Evolutionary conservation across 2,888 invertebrate genomes (phyloP).

Genomic region (Scelioninae gen. 2): DNA sequence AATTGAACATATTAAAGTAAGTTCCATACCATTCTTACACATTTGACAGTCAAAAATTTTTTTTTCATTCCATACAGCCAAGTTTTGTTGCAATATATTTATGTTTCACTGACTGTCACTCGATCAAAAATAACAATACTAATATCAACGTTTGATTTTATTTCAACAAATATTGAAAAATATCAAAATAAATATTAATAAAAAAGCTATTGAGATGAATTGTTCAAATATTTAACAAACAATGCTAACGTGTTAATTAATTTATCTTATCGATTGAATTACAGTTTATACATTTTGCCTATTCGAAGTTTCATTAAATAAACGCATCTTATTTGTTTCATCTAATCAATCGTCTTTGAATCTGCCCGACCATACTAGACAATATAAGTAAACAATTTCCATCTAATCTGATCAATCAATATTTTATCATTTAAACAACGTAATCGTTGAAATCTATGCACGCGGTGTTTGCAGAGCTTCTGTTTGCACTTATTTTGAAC

Average conservation of each 20-base stretch:
- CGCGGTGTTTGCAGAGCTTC: constrained; percentile 38
- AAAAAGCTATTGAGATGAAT: constrained; percentile 25
- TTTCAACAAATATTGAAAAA: constrained; percentile 34
- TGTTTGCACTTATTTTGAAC: constrained; percentile 28
- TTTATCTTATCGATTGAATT: constrained; percentile 54
- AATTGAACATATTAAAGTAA: constrained; percentile 69
- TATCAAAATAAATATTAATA: constrained; percentile 43
- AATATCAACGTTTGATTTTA: constrained; percentile 21
- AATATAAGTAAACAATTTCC: constrained; percentile 49
- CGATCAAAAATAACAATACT: too few relatives aligned
- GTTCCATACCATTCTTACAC: constrained; percentile 21
- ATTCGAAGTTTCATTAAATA: constrained; percentile 45
- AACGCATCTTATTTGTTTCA: constrained; percentile 57
- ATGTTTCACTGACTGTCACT: constrained; percentile 8
- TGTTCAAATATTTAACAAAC: constrained; percentile 52
- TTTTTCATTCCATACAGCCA: background rate
- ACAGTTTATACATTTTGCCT: constrained; percentile 45
- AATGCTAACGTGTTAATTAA: constrained; percentile 52
- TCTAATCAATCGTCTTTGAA: constrained; percentile 56
- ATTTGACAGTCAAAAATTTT: background rate
- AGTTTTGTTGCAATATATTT: background rate
- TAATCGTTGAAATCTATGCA: constrained; percentile 55
- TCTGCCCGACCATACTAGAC: constrained; percentile 46
- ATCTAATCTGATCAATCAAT: constrained; percentile 56
- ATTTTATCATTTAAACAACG: constrained; percentile 45